Evolutionary conservation across 2,797 vertebrate species (phyloP), one percentile per base, ranked within the genome.

Genomic region (Limnodromus scolopaceus): DNA sequence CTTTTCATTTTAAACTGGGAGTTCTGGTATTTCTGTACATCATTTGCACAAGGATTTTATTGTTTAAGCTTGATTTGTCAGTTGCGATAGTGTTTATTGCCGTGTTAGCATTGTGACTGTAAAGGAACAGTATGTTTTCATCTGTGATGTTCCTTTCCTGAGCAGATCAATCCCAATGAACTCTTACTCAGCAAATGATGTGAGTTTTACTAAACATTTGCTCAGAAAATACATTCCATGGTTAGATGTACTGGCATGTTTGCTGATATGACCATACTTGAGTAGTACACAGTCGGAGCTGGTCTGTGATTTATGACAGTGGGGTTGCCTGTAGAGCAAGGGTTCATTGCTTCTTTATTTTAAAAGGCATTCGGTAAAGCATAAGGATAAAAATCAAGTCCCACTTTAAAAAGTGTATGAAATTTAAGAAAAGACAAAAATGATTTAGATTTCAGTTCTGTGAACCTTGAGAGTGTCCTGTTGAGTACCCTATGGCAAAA

Each of bases 101-200:
- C 63, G 39, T 76, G 87, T 89, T 96, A 87, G 72, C 89, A 51
- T 90, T 96, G 84, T 94, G 87, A 58, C 54, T 74, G 74, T 96
- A 93, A 97, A 63, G 96, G 97, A 96, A 95, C 95, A 94, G 90
- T 76, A 28, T 19, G 78, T 92, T 95, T 89, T 80, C 83, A n/a
- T 78, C 68, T 1, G 0, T 38, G 57, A 32, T 85, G 94, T 96
- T 95, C 94, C 76, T 92, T 91, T 92, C 92, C 88, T 2, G 39
- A 85, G 93, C 64, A 66, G 82, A 95, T 95, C 88, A 96, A 89
- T 92, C 96, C 66, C 88, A 86, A 49, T 25, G 74, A 94, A 91
- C 84, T 80, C 51, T 71, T 86, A 79, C 84, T 87, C 86, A 92
- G 94, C 86, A 90, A 93, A 80, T 76, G 54, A 93, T 90, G 60